Percentiles rank a stretch among this genome's conserved stretches.
phyloP scores from a whole-genome alignment of 2,113 vertebrate species.

The Saguinus imperator region DNA sequence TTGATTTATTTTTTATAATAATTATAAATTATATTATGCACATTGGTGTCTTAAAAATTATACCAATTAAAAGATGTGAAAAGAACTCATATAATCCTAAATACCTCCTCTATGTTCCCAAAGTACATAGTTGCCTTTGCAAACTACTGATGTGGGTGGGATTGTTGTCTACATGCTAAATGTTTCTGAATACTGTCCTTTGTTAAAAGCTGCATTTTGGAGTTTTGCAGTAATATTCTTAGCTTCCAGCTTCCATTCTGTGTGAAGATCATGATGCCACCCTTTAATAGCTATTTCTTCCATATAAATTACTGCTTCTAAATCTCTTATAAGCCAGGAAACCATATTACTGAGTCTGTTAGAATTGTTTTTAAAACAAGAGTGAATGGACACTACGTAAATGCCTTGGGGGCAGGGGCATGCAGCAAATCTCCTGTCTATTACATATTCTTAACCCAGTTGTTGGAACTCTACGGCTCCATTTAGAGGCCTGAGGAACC shows the following conservation, averaged over 20 bases:
- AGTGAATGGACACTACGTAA: background rate
- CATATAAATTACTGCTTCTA: constrained; percentile 21
- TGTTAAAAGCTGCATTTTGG: background rate
- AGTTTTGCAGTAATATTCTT: background rate
- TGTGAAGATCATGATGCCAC: background rate
- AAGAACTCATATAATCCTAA: background rate
- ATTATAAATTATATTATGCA: background rate
- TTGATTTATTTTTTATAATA: background rate
- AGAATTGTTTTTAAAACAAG: background rate
- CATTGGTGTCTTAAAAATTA: background rate
- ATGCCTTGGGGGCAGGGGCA: background rate
- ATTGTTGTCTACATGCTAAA: background rate
- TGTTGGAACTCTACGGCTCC: background rate
- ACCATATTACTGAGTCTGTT: background rate
- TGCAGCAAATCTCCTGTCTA: background rate
- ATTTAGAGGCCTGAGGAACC: background rate
- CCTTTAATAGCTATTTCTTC: background rate
- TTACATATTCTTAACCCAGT: background rate
- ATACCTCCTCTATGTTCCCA: background rate
- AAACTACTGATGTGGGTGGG: background rate
- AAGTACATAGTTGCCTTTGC: background rate
- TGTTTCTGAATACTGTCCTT: background rate
- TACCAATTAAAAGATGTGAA: background rate
- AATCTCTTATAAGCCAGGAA: background rate
- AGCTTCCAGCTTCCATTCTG: background rate